Percentiles rank a stretch among this genome's conserved stretches.
phyloP scores from a whole-genome alignment of 2,113 vertebrate genomes.

The Pelvicachromis taeniatus region DNA sequence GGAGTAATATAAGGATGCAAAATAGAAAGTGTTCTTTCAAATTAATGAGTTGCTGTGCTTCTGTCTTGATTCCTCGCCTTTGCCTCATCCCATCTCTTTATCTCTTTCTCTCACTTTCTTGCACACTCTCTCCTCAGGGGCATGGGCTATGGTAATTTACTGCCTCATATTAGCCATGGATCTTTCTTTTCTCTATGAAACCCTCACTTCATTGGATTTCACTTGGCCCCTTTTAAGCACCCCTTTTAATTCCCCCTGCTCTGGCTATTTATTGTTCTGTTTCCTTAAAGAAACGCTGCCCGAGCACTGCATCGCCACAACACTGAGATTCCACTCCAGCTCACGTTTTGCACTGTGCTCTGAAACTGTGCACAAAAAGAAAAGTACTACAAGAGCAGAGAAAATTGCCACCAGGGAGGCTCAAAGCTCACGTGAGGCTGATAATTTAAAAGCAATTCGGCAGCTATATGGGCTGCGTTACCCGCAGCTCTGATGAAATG shows the following conservation, averaged over 20 bases:
- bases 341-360: not conserved
- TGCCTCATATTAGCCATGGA: conserved; percentile 37
- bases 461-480: not conserved
- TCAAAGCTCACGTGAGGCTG: not conserved
- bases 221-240: conserved; percentile 12
- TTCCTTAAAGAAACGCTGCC: conserved; percentile 14
- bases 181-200: not conserved
- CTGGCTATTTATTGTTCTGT: not conserved
- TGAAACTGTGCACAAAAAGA: not conserved
- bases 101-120: not conserved
- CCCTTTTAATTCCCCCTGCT: conserved; percentile 49
- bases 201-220: conserved; percentile 43
- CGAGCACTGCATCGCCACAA: not conserved
- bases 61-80: not conserved
- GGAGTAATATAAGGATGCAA: not conserved
- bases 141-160: conserved; percentile 41
- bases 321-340: conserved; percentile 24
- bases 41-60: conserved; percentile 22
- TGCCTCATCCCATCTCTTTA: conserved; percentile 8
- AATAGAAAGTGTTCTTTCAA: not conserved
- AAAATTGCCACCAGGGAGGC: not conserved
- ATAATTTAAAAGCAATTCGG: conserved; percentile 8
- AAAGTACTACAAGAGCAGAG: not conserved
- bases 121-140: not conserved
- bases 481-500: not conserved